Conservation (phyloP, 2,113 vertebrate genomes). For the Varanus komodoensis region DNA sequence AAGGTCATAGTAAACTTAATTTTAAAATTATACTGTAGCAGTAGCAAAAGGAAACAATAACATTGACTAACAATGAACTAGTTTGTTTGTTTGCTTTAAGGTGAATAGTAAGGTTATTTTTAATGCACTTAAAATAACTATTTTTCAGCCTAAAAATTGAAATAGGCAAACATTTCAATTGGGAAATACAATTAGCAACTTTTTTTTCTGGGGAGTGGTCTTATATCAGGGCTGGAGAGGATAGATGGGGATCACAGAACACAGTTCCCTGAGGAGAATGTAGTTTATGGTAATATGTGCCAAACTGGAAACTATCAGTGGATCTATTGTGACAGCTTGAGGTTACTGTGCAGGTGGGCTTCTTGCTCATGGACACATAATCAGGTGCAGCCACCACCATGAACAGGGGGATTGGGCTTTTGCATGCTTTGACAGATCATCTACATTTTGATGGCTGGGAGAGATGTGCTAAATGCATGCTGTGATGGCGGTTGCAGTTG, state of each 20-base stretch:
- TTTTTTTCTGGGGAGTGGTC: no score
- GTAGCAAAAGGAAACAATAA: background rate
- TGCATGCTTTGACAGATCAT: background rate
- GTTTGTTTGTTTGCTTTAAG: no score
- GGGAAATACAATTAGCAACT: background rate
- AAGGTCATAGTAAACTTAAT: background rate
- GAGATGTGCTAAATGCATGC: background rate
- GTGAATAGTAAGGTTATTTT: background rate
- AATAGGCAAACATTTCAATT: background rate
- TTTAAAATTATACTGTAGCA: background rate
- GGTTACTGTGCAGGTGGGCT: background rate
- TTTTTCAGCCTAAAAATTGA: background rate
- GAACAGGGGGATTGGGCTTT: background rate
- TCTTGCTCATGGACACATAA: background rate
- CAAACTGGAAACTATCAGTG: background rate
- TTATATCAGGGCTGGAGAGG: background rate
- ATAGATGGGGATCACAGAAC: background rate
- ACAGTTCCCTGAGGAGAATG: constrained; percentile 18
- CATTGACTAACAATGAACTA: background rate
- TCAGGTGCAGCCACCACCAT: background rate
- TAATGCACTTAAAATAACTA: background rate
- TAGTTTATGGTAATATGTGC: background rate
- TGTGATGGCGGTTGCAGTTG: background rate
- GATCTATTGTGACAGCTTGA: background rate
- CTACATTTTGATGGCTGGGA: background rate